phyloP scores from a whole-genome alignment of 2,888 invertebrate species.

The Morinoia aosen region DNA sequence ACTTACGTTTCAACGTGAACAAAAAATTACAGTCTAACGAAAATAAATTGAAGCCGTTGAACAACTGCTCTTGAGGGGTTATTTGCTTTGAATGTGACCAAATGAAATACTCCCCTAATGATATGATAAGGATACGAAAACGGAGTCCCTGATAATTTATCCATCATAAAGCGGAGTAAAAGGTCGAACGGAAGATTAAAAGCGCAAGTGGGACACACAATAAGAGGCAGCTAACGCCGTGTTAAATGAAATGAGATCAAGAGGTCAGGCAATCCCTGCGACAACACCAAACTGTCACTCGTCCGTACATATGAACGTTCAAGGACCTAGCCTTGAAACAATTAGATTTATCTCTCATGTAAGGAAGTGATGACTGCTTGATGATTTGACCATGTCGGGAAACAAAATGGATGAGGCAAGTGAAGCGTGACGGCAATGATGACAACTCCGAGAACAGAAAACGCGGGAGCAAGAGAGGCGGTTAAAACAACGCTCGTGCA shows the following conservation, averaged over 20 bases:
- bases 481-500: neutral
- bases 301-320: neutral
- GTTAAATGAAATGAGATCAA: constrained; percentile 47
- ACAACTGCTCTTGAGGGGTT: neutral
- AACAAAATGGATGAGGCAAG: constrained; percentile 1
- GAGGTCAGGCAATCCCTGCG: constrained; percentile 32
- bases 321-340: constrained; percentile 18
- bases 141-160: neutral
- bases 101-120: constrained; percentile 23
- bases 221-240: constrained; percentile 8
- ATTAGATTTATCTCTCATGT: neutral
- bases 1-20: neutral
- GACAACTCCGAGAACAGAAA: neutral
- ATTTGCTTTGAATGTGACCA: neutral
- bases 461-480: neutral
- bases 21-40: neutral
- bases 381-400: neutral
- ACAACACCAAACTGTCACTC: neutral
- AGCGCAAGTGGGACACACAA: neutral
- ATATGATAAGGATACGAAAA: neutral
- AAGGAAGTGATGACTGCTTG: neutral
- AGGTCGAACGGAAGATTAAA: neutral
- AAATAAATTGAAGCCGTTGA: neutral
- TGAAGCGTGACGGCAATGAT: constrained; percentile 1
- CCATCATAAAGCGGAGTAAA: neutral